Base-by-base conservation (phyloP, 1,140 invertebrate genomes). In the Vanessa tameamea region DNA sequence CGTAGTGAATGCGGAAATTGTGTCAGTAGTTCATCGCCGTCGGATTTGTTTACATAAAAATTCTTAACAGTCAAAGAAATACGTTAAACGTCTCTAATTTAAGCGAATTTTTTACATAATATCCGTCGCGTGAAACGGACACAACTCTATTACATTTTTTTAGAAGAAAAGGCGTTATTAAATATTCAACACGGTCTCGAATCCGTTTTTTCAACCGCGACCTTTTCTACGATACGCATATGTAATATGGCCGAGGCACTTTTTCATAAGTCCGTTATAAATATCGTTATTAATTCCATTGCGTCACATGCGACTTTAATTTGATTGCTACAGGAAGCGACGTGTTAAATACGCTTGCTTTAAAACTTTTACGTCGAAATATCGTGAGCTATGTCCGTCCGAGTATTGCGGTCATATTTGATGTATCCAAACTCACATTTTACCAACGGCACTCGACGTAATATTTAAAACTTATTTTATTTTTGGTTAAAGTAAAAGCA, bases 131-230 rank as follows among this genome's bases (percentile, higher is more conserved):
- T 26, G 47, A 57, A 43, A 37, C 37, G 8, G 70, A 77, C 69
- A 75, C 76, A 79, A 78, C 71, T 66, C 68, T 76, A 76, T 75
- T 80, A 75, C 61, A 74, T 72, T 66, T 79, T 78, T 78, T 78
- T 80, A 81, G 77, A 77, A 84, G 78, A 84, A 76, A 80, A 78
- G 78, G 64, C 61, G 71, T 67, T 77, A 82, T 85, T 83, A 84
- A 87, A 85, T 82, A 85, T 83, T 85, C 81, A 85, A 77, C 72
- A 81, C 74, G 73, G 50, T 79, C 72, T 78, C 77, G 73, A 82
- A 80, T 82, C 75, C 69, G 73, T 80, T 80, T 84, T 57, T 80
- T 79, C 76, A 78, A 71, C 75, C 72, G 74, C 79, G 81, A 81
- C 84, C 83, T 81, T 86, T 82, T 86, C 84, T 82, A 82, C 75